A percentile compares a stretch with the other conserved stretches of the same genome.
phyloP scores from a whole-genome alignment of 1,140 invertebrate species.

The Campodea augens region DNA sequence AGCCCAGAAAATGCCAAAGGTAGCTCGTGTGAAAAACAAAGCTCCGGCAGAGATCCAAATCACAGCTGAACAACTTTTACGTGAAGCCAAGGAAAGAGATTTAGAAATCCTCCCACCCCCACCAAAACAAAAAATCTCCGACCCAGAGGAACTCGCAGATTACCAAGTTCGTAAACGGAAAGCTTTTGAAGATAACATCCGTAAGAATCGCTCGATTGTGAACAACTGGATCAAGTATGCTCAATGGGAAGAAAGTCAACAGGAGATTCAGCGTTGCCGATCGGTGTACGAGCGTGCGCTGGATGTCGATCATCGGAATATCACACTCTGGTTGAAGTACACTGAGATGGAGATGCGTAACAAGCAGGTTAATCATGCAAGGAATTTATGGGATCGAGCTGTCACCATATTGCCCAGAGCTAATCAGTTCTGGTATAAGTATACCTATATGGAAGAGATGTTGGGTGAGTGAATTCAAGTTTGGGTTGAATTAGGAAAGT shows the following conservation, averaged over 20 bases:
- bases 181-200: slow-evolving; percentile 92
- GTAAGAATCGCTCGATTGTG: slow-evolving; percentile 86
- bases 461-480: no score
- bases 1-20: slow-evolving; percentile 86
- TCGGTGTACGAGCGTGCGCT: slow-evolving; percentile 94
- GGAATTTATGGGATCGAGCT: slow-evolving; percentile 96
- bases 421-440: slow-evolving; percentile 99
- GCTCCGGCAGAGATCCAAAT: slow-evolving; percentile 98
- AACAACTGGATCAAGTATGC: slow-evolving; percentile 99
- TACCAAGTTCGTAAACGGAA: slow-evolving; percentile 90
- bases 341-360: slow-evolving; percentile 99
- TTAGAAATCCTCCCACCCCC: slow-evolving; percentile 96
- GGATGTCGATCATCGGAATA: slow-evolving; percentile 89
- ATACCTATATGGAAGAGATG: slow-evolving; percentile 99
- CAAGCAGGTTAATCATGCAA: slow-evolving; percentile 88
- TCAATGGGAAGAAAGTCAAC: slow-evolving; percentile 97
- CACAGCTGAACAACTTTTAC: slow-evolving; percentile 90
- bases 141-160: slow-evolving; percentile 93
- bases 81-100: slow-evolving; percentile 98
- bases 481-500: no score
- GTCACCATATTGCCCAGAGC: slow-evolving; percentile 89
- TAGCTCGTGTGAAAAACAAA: slow-evolving; percentile 90
- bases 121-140: slow-evolving; percentile 98
- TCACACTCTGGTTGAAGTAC: slow-evolving; percentile 95
- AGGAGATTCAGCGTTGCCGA: slow-evolving; percentile 70